Base-by-base conservation (phyloP, 2,888 invertebrate species). In the Gandaritis pyraliata region DNA sequence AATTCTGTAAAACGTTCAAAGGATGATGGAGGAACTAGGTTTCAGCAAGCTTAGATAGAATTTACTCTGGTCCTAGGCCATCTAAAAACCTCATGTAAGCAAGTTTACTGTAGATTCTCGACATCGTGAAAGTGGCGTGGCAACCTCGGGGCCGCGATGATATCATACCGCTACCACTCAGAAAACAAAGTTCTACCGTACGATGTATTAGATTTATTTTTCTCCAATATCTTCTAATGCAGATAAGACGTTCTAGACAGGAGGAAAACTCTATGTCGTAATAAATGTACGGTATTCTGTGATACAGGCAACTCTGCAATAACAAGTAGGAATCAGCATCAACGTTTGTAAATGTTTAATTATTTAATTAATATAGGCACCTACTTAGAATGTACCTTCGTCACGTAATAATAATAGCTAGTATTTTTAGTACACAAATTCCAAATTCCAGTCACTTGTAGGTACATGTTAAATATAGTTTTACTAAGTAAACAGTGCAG, bases 111-210 rank as follows among this genome's bases (percentile, higher is more conserved):
- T 43, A 55, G 4, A 2, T 50, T 47, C 23, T 58, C 2, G 47
- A 15, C 30, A 59, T 51, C 30, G 61, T 58, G 58, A 43, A 60
- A 53, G 16, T 53, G 48, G 59, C 45, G 48, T 58, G 56, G 72
- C 72, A 73, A 68, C 77, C 77, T 75, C 79, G 75, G 61, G 69
- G 68, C 72, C 69, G 53, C 61, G 76, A 77, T 82, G 82, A 82
- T 83, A 83, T 83, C 83, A 83, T 83, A 74, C 71, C 49, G 60
- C 52, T 45, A 3, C 52, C 30, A 64, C 68, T 67, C 67, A 61
- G 53, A 65, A 77, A 76, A 76, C 72, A 69, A 73, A 75, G 66
- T 73, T 72, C 70, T 74, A 57, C 52, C 33, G 18, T 58, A 38
- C 63, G 60, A 59, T 36, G 39, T 61, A 65, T 72, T 72, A 67